Evolutionary conservation across 2,113 vertebrate genomes (phyloP).

Genomic region (Brienomyrus brachyistius): DNA sequence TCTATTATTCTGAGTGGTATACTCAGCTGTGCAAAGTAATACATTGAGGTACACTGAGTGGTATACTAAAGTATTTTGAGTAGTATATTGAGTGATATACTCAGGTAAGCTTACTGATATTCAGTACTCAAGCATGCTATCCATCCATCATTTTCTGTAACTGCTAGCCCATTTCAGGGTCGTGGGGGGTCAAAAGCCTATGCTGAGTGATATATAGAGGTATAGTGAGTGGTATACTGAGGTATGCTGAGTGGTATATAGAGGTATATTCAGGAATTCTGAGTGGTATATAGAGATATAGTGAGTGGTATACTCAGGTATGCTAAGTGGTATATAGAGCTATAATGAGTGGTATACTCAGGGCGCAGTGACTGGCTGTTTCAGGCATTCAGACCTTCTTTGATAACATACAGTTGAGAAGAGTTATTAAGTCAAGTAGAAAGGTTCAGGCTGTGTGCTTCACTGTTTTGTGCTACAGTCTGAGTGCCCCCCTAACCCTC

Average conservation of each 20-base stretch:
- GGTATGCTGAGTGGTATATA: too few relatives aligned
- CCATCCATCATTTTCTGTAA: not conserved
- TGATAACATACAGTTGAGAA: not conserved
- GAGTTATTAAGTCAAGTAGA: not conserved
- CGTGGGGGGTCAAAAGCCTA: too few relatives aligned
- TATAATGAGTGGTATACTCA: not conserved
- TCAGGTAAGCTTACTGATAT: too few relatives aligned
- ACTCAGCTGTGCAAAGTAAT: not conserved
- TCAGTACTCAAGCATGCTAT: too few relatives aligned
- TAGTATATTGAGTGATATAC: not conserved
- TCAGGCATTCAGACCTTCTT: not conserved
- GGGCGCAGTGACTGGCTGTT: not conserved
- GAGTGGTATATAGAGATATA: too few relatives aligned
- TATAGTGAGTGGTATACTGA: not conserved
- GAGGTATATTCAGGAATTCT: not conserved
- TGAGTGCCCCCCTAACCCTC: not conserved
- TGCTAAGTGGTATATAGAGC: not conserved
- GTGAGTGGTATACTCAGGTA: not conserved
- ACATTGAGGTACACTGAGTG: not conserved
- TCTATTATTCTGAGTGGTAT: not conserved
- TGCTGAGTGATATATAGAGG: not conserved
- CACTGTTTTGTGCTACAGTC: not conserved
- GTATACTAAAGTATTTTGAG: not conserved
- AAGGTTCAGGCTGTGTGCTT: not conserved
- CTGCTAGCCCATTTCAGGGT: not conserved